Conservation (phyloP, 2,797 vertebrate species). For the Moxostoma hubbsi region DNA sequence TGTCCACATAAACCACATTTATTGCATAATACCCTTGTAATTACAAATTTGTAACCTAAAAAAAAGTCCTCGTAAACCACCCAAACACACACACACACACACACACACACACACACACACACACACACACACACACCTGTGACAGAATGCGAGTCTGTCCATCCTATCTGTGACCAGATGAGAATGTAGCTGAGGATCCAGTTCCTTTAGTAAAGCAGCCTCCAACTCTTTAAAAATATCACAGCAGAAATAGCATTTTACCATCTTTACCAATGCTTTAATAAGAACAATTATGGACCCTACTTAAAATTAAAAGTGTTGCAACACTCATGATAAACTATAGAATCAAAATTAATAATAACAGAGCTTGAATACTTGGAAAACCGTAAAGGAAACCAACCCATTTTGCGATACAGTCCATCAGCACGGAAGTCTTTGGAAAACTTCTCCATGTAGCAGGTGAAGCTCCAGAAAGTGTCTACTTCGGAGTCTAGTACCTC, state of each 20-base stretch:
- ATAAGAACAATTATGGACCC: too few species aligned
- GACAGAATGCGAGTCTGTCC: slow-evolving; percentile 82
- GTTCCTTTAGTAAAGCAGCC: slow-evolving; percentile 77
- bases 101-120: too few species aligned
- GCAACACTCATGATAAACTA: too few species aligned
- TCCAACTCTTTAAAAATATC: slow-evolving; percentile 76
- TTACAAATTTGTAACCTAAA: too few species aligned
- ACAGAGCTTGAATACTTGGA: neutral
- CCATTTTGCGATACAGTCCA: slow-evolving; percentile 82
- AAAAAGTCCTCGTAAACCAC: too few species aligned
- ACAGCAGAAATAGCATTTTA: neutral
- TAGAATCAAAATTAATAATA: neutral
- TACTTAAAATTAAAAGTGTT: too few species aligned
- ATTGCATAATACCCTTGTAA: too few species aligned
- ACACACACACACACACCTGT: slow-evolving; percentile 70
- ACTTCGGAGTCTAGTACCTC: slow-evolving; percentile 82
- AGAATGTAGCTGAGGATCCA: slow-evolving; percentile 75
- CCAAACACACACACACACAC: too few species aligned
- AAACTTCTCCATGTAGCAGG: slow-evolving; percentile 83
- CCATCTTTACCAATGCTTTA: neutral
- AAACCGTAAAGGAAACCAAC: slow-evolving; percentile 58
- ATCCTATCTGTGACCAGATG: slow-evolving; percentile 78
- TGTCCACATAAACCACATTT: too few species aligned
- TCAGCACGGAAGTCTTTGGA: slow-evolving; percentile 81
- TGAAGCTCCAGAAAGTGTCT: slow-evolving; percentile 83